Evolutionary conservation across 2,797 vertebrate genomes (phyloP).

Genomic region (Miichthys miiuy): DNA sequence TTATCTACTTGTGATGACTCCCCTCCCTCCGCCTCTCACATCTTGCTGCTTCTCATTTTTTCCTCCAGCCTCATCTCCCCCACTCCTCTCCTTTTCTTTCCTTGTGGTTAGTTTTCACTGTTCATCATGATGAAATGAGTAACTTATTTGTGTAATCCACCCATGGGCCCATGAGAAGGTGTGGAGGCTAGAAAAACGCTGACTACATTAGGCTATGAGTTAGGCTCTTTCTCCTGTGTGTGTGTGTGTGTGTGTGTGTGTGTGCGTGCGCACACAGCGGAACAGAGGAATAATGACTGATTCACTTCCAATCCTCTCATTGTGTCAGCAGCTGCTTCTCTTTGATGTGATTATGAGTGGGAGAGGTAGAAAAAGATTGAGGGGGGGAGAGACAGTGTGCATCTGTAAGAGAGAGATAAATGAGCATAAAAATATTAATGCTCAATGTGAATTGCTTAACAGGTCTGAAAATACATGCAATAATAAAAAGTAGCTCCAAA

Average conservation of each 20-base stretch:
- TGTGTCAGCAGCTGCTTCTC: slow-evolving; percentile 68
- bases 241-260: slow-evolving; percentile 12
- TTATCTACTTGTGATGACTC: neutral
- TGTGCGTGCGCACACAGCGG: slow-evolving; percentile 11
- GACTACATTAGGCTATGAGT: slow-evolving; percentile 50
- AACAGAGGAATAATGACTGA: slow-evolving; percentile 40
- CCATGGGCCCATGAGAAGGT: slow-evolving; percentile 36
- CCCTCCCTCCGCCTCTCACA: neutral
- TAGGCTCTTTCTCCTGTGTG: slow-evolving; percentile 35
- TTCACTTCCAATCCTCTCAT: slow-evolving; percentile 59
- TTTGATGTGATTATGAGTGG: slow-evolving; percentile 62
- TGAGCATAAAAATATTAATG: neutral
- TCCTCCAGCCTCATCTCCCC: neutral
- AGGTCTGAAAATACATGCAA: slow-evolving; percentile 38
- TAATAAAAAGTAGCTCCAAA: slow-evolving; percentile 40
- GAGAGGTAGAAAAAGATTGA: slow-evolving; percentile 25
- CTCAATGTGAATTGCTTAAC: slow-evolving; percentile 21
- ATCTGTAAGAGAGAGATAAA: slow-evolving; percentile 25
- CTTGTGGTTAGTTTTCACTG: neutral
- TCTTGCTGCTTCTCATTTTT: neutral
- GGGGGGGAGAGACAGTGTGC: slow-evolving; percentile 18
- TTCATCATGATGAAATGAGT: slow-evolving; percentile 18
- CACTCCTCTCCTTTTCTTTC: neutral
- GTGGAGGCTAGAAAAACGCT: slow-evolving; percentile 46
- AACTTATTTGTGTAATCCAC: slow-evolving; percentile 45